Percentiles rank a stretch among this genome's conserved stretches.
Conservation (phyloP, 2,888 invertebrate genomes). For the Lasioglossum leucozonium region DNA sequence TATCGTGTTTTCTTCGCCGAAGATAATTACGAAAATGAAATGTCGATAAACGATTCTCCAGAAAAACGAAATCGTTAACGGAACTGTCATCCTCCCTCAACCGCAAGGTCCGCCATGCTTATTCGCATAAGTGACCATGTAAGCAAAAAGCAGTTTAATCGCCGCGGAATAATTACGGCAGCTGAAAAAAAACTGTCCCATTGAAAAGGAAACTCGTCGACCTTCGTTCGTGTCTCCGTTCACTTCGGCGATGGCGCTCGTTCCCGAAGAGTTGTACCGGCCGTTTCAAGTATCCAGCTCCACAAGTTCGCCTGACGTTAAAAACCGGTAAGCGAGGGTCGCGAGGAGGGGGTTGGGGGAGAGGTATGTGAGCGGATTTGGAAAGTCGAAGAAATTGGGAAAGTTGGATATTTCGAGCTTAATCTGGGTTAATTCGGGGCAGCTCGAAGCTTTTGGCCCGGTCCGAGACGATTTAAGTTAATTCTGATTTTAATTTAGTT, state of each 20-base stretch:
- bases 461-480: conserved; percentile 24
- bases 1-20: no score
- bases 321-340: neutral
- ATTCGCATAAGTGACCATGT: neutral
- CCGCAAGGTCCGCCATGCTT: neutral
- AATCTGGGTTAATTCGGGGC: conserved; percentile 36
- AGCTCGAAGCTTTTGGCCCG: conserved; percentile 8
- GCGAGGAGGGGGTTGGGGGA: no score
- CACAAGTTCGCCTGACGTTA: neutral
- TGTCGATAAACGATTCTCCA: no score
- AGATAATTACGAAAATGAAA: no score
- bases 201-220: neutral
- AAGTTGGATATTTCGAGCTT: conserved; percentile 39
- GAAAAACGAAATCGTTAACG: neutral
- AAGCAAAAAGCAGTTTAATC: neutral
- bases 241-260: neutral
- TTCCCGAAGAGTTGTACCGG: neutral
- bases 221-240: neutral
- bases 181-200: neutral
- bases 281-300: neutral
- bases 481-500: conserved; percentile 34
- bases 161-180: neutral
- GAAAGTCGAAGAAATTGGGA: conserved; percentile 23
- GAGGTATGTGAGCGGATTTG: neutral
- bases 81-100: neutral